Evolutionary conservation across 2,888 invertebrate species (phyloP), one percentile per base, ranked within the genome.

Genomic region (Tinea trinotella): DNA sequence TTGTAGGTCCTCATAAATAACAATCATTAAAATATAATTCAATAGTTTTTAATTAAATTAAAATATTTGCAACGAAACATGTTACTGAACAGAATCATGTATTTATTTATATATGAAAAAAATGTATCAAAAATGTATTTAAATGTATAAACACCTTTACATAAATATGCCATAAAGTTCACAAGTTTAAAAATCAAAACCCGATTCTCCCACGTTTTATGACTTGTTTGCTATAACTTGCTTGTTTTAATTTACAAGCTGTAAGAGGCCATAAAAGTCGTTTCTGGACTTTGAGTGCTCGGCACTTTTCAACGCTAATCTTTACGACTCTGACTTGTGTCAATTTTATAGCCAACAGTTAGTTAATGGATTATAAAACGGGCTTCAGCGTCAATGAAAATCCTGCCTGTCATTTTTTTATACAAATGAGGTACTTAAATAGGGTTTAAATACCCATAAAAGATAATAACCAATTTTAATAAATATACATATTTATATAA

Each of bases 321-420:
- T 76, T 71, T 68, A 76, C 63, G 65, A 64, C 61, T 57, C 64
- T 17, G 65, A 68, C 68, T 71, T 70, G 68, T 69, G 74, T 75
- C 74, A 70, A 72, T 66, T 71, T 75, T 69, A 76, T 65, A 67
- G 62, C 61, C 65, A 66, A 73, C 71, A 66, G 71, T 71, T 71
- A 66, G 65, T 66, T 73, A 74, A 77, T 71, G 66, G 69, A 60
- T 59, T 62, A 65, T 70, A 67, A 71, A 70, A 57, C 56, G 64
- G 60, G 59, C 63, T 60, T 60, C n/a, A n/a, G 30, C n/a, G 30
- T 10, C 30, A 30, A 2, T 10, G 7, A 30, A 30, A 30, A 4
- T 7, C 30, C 30, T 30, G 2, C 9, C n/a, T 30, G 30, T 4
- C 7, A 30, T 7, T 30, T 30, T 30, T 30, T 30, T 30, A n/a